A percentile compares a stretch with the other conserved stretches of the same genome.
These are phyloP conservation scores for Aporrectodea caliginosa DNA, from an alignment of 1,140 invertebrate species.

Conservation along the genomic window DNA sequence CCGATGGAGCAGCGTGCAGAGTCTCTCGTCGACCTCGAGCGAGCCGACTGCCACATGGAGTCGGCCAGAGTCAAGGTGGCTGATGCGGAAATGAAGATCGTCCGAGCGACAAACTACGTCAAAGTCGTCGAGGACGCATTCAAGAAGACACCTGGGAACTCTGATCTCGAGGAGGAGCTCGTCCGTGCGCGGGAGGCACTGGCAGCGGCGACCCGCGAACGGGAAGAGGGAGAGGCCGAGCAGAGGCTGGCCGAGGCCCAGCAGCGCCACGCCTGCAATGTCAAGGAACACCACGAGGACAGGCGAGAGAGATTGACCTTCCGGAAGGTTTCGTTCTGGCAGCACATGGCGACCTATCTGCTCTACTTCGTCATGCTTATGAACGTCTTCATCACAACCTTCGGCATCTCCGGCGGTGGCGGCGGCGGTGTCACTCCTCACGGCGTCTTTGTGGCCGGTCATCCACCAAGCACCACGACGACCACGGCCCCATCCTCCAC, in stretches of 20 bases:
- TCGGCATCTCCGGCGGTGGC: slow-evolving; percentile 24
- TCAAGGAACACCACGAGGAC: slow-evolving; percentile 32
- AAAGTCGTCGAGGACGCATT: slow-evolving; percentile 33
- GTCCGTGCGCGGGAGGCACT: slow-evolving; percentile 23
- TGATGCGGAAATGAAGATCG: slow-evolving; percentile 33
- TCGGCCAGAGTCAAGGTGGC: slow-evolving; percentile 27
- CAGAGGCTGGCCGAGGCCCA: slow-evolving; percentile 31
- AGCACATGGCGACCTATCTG: slow-evolving; percentile 23
- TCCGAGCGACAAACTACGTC: slow-evolving; percentile 34
- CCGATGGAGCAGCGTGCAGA: slow-evolving; percentile 18
- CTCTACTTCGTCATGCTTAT: slow-evolving; percentile 25
- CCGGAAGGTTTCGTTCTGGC: slow-evolving; percentile 25
- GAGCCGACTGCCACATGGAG: slow-evolving; percentile 31
- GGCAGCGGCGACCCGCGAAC: slow-evolving; percentile 22
- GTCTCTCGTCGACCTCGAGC: slow-evolving; percentile 26
- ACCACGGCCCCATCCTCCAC: background rate
- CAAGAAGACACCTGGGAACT: slow-evolving; percentile 29
- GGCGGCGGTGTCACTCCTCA: slow-evolving; percentile 5
- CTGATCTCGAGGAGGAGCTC: slow-evolving; percentile 30
- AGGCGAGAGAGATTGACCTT: slow-evolving; percentile 31
- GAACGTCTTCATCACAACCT: slow-evolving; percentile 27
- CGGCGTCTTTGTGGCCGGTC: background rate
- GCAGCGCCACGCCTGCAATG: slow-evolving; percentile 33
- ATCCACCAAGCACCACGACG: background rate
- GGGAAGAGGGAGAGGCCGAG: slow-evolving; percentile 32